Percentiles rank a stretch among this genome's conserved stretches.
phyloP scores from a whole-genome alignment of 1,140 invertebrate species.

The Rhagoletis pomonella region DNA sequence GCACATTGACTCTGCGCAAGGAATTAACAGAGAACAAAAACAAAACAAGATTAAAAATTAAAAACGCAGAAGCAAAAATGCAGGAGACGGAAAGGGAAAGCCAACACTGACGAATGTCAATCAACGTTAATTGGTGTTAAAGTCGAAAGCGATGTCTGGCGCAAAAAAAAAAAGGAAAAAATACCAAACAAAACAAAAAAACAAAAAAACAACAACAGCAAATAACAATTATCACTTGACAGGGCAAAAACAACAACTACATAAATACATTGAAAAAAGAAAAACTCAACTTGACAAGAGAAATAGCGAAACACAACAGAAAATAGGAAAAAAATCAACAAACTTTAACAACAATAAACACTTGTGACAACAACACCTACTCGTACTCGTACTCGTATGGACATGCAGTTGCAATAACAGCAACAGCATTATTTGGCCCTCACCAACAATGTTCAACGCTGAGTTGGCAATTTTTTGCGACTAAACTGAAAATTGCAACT shows the following conservation, averaged over 20 bases:
- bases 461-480: slow-evolving; percentile 24
- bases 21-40: background rate
- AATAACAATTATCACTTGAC: slow-evolving; percentile 12
- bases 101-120: background rate
- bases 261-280: background rate
- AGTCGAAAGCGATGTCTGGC: slow-evolving; percentile 21
- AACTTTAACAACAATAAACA: background rate
- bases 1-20: background rate
- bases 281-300: background rate
- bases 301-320: background rate
- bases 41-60: background rate
- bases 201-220: background rate
- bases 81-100: background rate
- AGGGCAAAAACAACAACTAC: background rate
- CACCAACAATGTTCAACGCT: background rate
- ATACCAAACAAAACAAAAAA: background rate
- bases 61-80: background rate
- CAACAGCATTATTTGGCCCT: slow-evolving; percentile 23
- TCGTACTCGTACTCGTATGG: background rate
- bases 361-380: background rate
- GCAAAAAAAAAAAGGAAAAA: background rate
- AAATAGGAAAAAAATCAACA: background rate
- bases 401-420: background rate
- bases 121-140: slow-evolving; percentile 44
- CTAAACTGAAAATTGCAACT: background rate